These are phyloP conservation scores for Labeo catla DNA, from an alignment of 2,113 vertebrate species.

Conservation along the genomic window DNA sequence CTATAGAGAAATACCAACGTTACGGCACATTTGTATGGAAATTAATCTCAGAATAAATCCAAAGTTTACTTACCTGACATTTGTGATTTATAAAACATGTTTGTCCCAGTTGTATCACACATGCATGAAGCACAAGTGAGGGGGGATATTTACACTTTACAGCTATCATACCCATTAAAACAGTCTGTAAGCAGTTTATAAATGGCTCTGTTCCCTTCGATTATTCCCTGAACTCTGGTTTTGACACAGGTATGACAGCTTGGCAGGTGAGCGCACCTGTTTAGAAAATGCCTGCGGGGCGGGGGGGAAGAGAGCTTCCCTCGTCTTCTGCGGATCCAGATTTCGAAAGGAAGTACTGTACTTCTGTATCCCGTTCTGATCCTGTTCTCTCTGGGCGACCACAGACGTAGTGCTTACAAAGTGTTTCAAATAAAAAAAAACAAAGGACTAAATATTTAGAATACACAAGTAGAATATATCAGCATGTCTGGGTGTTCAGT, in stretches of 20 bases:
- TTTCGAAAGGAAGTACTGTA: conserved; percentile 32
- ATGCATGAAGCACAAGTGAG: conserved; percentile 81
- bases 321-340: conserved; percentile 23
- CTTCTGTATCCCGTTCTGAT: conserved; percentile 23
- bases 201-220: conserved; percentile 86
- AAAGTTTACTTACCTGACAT: conserved; percentile 81
- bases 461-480: conserved; percentile 41
- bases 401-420: conserved; percentile 35
- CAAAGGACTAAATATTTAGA: conserved; percentile 15
- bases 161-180: conserved; percentile 82
- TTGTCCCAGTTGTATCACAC: conserved; percentile 78
- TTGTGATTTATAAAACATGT: conserved; percentile 81
- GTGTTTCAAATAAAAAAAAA: conserved; percentile 32
- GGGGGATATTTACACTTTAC: conserved; percentile 79
- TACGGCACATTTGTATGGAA: conserved; percentile 80
- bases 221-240: conserved; percentile 85
- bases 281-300: conserved; percentile 74
- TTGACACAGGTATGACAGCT: conserved; percentile 82
- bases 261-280: conserved; percentile 75
- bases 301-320: conserved; percentile 59
- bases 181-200: conserved; percentile 83
- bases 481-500: conserved; percentile 25
- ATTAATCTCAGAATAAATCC: conserved; percentile 75
- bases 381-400: conserved; percentile 12
- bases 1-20: conserved; percentile 74